Evolutionary conservation across 2,113 vertebrate species (phyloP).

Genomic region (Dryoscopus gambensis): DNA sequence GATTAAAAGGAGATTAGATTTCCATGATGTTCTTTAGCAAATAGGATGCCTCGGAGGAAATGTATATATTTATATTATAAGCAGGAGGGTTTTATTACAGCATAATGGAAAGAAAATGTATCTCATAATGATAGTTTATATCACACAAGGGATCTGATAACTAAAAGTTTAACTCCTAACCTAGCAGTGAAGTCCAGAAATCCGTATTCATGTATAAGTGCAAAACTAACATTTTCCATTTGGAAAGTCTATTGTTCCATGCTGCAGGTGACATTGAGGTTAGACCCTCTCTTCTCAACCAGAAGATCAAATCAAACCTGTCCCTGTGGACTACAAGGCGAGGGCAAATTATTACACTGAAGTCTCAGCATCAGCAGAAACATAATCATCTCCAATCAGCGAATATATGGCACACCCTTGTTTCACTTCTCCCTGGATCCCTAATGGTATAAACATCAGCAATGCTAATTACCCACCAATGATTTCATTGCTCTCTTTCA

Average conservation of each 20-base stretch:
- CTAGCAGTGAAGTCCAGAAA: slow-evolving; percentile 18
- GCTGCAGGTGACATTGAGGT: not conserved
- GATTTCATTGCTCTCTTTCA: not conserved
- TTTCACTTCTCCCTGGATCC: not conserved
- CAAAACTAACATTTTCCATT: not conserved
- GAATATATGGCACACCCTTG: not conserved
- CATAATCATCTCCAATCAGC: not conserved
- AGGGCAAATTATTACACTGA: not conserved
- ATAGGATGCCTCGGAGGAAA: slow-evolving; percentile 68
- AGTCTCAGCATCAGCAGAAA: not conserved
- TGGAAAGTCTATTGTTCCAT: not conserved
- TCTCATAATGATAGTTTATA: slow-evolving; percentile 69
- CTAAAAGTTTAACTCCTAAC: slow-evolving; percentile 65
- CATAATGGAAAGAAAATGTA: slow-evolving; percentile 71
- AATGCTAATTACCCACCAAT: not conserved
- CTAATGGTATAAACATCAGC: not conserved
- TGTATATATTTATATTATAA: slow-evolving; percentile 73
- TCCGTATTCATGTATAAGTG: not conserved
- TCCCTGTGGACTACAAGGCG: not conserved
- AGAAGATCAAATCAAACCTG: not conserved
- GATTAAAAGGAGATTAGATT: slow-evolving; percentile 74
- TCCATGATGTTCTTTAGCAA: slow-evolving; percentile 68
- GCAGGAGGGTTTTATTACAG: slow-evolving; percentile 65
- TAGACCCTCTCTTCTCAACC: not conserved
- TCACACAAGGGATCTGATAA: slow-evolving; percentile 62